Base-by-base conservation (phyloP, 2,113 vertebrate genomes). In the Trachemys scripta region DNA sequence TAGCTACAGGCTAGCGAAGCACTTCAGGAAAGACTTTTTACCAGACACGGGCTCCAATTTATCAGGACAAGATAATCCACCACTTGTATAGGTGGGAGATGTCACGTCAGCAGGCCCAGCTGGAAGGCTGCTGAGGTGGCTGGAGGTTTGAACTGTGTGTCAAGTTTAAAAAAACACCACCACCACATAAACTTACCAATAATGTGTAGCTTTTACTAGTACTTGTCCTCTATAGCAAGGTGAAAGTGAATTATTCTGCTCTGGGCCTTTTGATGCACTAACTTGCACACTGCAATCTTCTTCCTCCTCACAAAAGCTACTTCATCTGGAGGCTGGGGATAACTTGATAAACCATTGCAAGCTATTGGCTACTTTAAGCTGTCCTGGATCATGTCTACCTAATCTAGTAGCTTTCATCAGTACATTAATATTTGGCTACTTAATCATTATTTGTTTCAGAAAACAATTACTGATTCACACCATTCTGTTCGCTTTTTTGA, bases 1-100 rank as follows among this genome's bases (percentile, higher is more conserved):
- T 97, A 96, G 96, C 93, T 85, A 93, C 56, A 95, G 84, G 81
- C 94, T 94, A 98, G 96, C 65, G 27, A 97, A 98, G 84, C 96
- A 98, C 94, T 98, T 96, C 95, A 97, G 98, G 90, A 96, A 98
- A 98, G 97, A 98, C 98, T 98, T 98, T 98, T 98, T 96, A 98
- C 42, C 75, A 97, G 95, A 96, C 96, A 96, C 96, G 80, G 82
- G 96, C 97, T 98, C 98, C 98, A 98, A 98, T 98, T 98, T 98
- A 98, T 98, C 98, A 98, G 98, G 96, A 98, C 98, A 98, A 98
- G 98, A 98, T 98, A 98, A 98, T 98, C 98, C 97, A 96, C 96
- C 91, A 97, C 97, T 98, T 98, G 98, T 98, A 98, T 98, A 98
- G 98, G 98, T 98, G 90, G 97, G 94, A 98, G 98, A 98, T 98